A percentile compares a stretch with the other conserved stretches of the same genome.
These are phyloP conservation scores for Papilio polytes DNA, from an alignment of 1,140 invertebrate species.

Conservation along the genomic window DNA sequence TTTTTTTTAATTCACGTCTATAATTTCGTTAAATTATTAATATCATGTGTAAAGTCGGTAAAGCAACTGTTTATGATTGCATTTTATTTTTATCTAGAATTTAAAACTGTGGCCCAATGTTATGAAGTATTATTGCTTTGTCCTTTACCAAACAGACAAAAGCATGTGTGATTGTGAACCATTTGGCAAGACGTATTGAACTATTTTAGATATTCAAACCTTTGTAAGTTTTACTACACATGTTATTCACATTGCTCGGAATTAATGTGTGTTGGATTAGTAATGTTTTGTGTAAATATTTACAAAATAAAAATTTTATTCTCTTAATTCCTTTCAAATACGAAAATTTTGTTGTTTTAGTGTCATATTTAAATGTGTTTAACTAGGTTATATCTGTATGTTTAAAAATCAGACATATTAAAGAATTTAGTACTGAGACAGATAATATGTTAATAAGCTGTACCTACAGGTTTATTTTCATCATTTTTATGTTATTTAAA, in stretches of 20 bases:
- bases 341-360: neutral
- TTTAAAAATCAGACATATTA: neutral
- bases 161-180: constrained; percentile 1
- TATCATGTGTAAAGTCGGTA: too few species aligned
- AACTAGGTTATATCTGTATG: neutral
- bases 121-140: neutral
- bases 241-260: constrained; percentile 5
- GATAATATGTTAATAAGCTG: neutral
- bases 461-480: too few species aligned
- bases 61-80: too few species aligned
- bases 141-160: constrained; percentile 2
- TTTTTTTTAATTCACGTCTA: neutral
- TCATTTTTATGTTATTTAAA: too few species aligned
- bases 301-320: neutral
- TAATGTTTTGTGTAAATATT: constrained; percentile 14
- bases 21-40: neutral
- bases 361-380: neutral
- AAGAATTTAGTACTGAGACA: neutral
- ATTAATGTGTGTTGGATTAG: neutral
- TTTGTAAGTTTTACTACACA: constrained; percentile 20
- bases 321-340: neutral
- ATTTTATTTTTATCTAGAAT: neutral
- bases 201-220: neutral
- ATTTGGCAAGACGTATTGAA: neutral
- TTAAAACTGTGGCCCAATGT: too few species aligned